Evolutionary conservation across 1,140 invertebrate genomes (phyloP), one percentile per base, ranked within the genome.

Genomic region (Thereuonema tuberculata): DNA sequence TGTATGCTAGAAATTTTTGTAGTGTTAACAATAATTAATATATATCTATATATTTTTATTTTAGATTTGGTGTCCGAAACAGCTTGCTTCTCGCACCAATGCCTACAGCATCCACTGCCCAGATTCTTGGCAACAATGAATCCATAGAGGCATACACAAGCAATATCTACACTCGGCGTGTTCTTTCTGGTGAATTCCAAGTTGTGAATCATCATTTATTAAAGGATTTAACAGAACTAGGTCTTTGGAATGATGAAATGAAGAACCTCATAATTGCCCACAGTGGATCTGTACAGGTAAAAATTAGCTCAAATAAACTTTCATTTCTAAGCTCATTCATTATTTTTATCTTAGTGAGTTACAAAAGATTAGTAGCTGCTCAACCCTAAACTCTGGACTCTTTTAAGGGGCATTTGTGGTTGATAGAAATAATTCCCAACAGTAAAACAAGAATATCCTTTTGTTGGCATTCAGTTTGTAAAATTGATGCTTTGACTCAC

Each of bases 41-140:
- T 12, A 43, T 12, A 43, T n/a, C n/a, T 63, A 26, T 31, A 54
- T 47, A 9, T 43, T 43, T 66, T 65, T 0, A 9, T 5, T 50
- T 50, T 49, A 74, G 72, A 64, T 79, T 93, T 77, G 97, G 97
- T 25, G 77, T 99, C 0, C 77, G 95, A 52, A 99, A 99, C 78
- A 96, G 92, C 17, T 76, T 99, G 9, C 76, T 99, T 1, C 65
- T 99, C 52, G 94, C 97, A 0, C 94, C 95, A 1, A 99, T 99
- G 96, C 97, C 96, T 1, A 99, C 96, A 15, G 95, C 96, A 15
- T 98, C 94, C 1, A 99, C 97, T 0, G 95, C 97, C 3, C 96
- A 99, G 76, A 99, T 99, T 69, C 79, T 99, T 28, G 97, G 96
- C 15, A 99, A 99, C 68, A 99, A 99, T 74, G 95, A 99, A 75